Percentiles rank a stretch among this genome's conserved stretches.
These are phyloP conservation scores for Pangasius mekongensis DNA, from an alignment of 2,797 vertebrate species.

Conservation along the genomic window DNA sequence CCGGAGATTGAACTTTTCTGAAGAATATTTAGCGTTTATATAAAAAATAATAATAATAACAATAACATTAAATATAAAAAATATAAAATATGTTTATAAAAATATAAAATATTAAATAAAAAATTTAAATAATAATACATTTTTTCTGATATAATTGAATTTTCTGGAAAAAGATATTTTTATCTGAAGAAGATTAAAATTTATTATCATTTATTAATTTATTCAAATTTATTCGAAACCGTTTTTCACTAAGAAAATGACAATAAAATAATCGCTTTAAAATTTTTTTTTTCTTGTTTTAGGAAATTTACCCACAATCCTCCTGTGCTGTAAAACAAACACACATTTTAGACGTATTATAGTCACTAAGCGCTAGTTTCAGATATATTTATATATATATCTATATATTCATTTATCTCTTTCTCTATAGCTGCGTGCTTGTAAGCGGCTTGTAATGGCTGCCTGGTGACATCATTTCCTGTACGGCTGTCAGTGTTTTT, in stretches of 20 bases:
- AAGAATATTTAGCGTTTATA: background rate
- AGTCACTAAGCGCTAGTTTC: background rate
- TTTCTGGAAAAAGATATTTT: background rate
- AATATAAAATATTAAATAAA: too few relatives aligned
- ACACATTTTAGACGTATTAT: background rate
- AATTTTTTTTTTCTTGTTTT: background rate
- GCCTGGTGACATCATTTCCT: conserved; percentile 56
- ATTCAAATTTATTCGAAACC: background rate
- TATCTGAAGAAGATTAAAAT: background rate
- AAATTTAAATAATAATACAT: too few relatives aligned
- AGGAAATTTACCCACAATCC: background rate
- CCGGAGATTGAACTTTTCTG: background rate
- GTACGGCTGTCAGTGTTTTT: conserved; percentile 45
- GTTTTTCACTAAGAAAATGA: background rate
- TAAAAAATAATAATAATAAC: background rate
- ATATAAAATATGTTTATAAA: too few relatives aligned
- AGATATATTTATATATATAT: background rate
- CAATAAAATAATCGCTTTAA: background rate
- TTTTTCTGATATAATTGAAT: background rate
- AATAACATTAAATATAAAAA: too few relatives aligned
- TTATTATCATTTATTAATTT: background rate
- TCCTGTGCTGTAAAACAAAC: background rate
- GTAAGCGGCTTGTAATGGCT: conserved; percentile 26
- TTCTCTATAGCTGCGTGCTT: conserved; percentile 14
- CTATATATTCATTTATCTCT: background rate